Conservation (phyloP, 2,113 vertebrate genomes). For the Nestor notabilis region DNA sequence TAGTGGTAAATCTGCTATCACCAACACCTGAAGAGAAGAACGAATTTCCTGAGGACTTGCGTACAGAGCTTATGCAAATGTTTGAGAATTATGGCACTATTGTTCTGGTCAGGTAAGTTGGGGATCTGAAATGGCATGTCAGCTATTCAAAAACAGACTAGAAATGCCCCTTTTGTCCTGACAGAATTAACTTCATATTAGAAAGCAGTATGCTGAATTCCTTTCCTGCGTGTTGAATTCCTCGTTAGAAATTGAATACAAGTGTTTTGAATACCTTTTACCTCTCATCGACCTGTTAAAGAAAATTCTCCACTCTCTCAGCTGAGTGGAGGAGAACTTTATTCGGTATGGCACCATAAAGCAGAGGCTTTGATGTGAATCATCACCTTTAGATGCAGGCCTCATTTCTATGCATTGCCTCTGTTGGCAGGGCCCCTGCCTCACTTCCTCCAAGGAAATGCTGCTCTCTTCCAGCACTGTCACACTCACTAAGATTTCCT, state of each 20-base stretch:
- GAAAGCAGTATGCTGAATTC: neutral
- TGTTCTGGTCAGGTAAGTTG: constrained; percentile 77
- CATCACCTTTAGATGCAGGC: neutral
- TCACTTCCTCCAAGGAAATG: neutral
- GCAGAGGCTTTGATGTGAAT: neutral
- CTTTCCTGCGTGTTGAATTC: neutral
- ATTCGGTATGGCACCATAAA: neutral
- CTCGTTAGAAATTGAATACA: neutral
- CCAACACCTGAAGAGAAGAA: constrained; percentile 72
- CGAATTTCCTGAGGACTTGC: constrained; percentile 80
- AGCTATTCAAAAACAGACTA: neutral
- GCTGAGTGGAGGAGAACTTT: neutral
- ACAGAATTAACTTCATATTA: neutral
- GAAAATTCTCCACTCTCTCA: neutral
- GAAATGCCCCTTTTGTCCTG: neutral
- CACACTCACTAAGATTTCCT: neutral
- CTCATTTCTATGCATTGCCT: neutral
- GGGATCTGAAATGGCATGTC: neutral
- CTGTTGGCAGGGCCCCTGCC: neutral
- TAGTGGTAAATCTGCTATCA: constrained; percentile 74
- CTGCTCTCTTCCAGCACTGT: neutral
- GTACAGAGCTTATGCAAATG: constrained; percentile 77
- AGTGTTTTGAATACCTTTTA: neutral
- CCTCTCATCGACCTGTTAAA: neutral
- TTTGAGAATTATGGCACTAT: constrained; percentile 77